Percentiles rank a stretch among this genome's conserved stretches.
Conservation (phyloP, 2,797 vertebrate genomes). For the Orestias chungarensis region DNA sequence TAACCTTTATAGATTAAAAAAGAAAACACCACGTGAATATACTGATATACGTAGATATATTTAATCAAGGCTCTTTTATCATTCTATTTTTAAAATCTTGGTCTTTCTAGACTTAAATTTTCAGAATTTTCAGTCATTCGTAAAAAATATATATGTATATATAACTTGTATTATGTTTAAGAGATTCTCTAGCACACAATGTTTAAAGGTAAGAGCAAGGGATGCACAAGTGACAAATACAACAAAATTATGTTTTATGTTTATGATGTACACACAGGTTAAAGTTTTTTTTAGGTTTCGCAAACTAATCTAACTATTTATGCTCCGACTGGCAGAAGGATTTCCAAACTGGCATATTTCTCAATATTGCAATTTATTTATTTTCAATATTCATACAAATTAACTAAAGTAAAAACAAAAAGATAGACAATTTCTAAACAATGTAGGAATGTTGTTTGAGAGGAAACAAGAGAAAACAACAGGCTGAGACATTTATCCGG, state of each 20-base stretch:
- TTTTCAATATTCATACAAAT: not conserved
- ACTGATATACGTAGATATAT: not conserved
- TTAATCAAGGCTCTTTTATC: not conserved
- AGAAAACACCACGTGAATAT: not conserved
- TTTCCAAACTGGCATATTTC: not conserved
- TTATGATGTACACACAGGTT: too few species aligned
- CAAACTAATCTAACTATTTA: too few species aligned
- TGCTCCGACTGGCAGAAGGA: too few species aligned
- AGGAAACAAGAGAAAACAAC: not conserved
- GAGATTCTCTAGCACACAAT: too few species aligned
- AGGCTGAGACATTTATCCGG: not conserved
- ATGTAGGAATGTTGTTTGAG: not conserved
- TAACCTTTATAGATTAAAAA: not conserved
- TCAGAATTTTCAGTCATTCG: not conserved
- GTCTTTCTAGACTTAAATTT: not conserved
- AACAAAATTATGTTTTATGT: too few species aligned
- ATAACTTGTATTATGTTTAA: too few species aligned
- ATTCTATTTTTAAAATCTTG: not conserved
- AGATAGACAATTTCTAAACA: not conserved
- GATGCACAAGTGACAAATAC: too few species aligned
- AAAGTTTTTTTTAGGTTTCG: too few species aligned
- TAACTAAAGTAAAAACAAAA: not conserved
- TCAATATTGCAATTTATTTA: not conserved
- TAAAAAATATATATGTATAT: too few species aligned
- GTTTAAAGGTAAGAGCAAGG: too few species aligned